A percentile compares a stretch with the other conserved stretches of the same genome.
phyloP scores from a whole-genome alignment of 2,797 vertebrate species.

The Selene dorsalis region DNA sequence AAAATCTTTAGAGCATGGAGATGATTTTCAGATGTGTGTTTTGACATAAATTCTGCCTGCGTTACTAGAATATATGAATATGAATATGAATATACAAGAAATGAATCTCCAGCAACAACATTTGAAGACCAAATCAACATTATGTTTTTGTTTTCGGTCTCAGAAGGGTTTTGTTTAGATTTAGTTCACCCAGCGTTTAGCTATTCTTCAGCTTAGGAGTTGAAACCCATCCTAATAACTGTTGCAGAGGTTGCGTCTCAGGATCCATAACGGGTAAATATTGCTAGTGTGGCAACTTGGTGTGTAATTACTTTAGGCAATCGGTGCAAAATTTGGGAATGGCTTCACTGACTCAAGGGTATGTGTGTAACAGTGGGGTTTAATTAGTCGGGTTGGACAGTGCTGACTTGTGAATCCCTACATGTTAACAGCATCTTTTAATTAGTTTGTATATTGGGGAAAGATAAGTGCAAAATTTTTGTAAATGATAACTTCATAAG shows the following conservation, averaged over 20 bases:
- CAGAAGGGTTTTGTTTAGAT: slow-evolving; percentile 50
- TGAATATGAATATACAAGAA: not conserved
- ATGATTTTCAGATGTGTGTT: slow-evolving; percentile 18
- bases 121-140: slow-evolving; percentile 40
- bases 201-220: slow-evolving; percentile 49
- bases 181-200: slow-evolving; percentile 29
- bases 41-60: not conserved
- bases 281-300: slow-evolving; percentile 33
- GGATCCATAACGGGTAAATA: slow-evolving; percentile 46
- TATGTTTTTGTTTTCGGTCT: slow-evolving; percentile 27
- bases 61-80: slow-evolving; percentile 1
- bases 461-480: not conserved
- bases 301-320: slow-evolving; percentile 43
- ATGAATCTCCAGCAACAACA: slow-evolving; percentile 16
- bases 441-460: slow-evolving; percentile 29
- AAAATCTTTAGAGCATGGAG: not conserved
- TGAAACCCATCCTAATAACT: slow-evolving; percentile 48
- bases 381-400: slow-evolving; percentile 30
- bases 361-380: slow-evolving; percentile 10
- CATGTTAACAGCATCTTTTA: slow-evolving; percentile 35
- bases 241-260: slow-evolving; percentile 46
- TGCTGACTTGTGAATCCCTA: slow-evolving; percentile 34
- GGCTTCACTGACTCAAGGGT: slow-evolving; percentile 24
- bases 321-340: slow-evolving; percentile 37
- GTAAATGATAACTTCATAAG: slow-evolving; percentile 1